These are phyloP conservation scores for Pheosia tremula DNA, from an alignment of 2,888 invertebrate genomes.

Conservation along the genomic window DNA sequence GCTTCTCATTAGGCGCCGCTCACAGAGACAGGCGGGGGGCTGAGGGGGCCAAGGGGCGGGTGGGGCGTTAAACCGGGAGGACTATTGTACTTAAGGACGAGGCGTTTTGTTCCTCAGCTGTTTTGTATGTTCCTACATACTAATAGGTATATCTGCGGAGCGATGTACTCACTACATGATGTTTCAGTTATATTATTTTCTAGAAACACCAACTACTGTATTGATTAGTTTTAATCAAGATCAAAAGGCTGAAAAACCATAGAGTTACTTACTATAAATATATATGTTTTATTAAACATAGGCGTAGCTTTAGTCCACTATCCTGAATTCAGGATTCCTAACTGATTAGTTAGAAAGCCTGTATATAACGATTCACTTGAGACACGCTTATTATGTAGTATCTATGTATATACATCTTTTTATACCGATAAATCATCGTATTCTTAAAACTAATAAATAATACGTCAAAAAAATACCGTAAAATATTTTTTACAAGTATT, in stretches of 20 bases:
- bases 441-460: no score
- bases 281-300: no score
- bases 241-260: no score
- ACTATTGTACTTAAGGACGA: constrained; percentile 68
- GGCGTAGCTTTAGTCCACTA: no score
- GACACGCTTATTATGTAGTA: no score
- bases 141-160: constrained; percentile 20
- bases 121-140: constrained; percentile 32
- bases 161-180: constrained; percentile 27
- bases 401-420: no score
- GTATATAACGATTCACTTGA: no score
- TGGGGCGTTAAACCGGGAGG: constrained; percentile 50
- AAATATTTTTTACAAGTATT: not conserved
- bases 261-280: no score
- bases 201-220: constrained; percentile 26
- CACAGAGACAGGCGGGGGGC: constrained; percentile 45
- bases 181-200: constrained; percentile 56
- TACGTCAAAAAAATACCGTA: no score
- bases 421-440: no score
- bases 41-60: constrained; percentile 25
- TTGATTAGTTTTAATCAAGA: not conserved
- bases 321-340: no score
- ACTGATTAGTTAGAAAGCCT: no score
- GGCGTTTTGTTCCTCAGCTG: constrained; percentile 67
- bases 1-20: constrained; percentile 78